Percentiles rank a stretch among this genome's conserved stretches.
Conservation (phyloP, 1,140 invertebrate genomes). For the Aradophagus sp. region DNA sequence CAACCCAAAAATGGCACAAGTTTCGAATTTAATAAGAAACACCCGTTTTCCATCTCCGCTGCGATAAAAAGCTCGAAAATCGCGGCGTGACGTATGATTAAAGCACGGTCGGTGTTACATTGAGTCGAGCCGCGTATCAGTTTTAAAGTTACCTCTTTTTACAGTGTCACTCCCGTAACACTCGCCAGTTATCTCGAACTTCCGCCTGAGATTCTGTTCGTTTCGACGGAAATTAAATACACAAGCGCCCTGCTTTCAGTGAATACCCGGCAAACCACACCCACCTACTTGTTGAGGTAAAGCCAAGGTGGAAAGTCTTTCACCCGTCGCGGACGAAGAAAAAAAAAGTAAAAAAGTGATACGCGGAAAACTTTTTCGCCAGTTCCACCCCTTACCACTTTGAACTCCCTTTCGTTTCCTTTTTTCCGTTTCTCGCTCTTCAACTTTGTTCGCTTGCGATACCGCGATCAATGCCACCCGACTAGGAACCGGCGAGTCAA, state of each 20-base stretch:
- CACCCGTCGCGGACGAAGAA: conserved; percentile 6
- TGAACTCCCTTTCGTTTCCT: no score
- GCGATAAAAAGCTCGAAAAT: conserved; percentile 2
- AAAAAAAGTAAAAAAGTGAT: no score
- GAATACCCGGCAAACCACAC: conserved; percentile 60
- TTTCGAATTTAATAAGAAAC: conserved; percentile 8
- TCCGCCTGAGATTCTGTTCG: conserved; percentile 62
- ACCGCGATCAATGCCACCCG: no score
- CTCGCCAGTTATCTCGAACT: conserved; percentile 42
- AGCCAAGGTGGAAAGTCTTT: conserved; percentile 60
- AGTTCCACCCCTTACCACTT: no score
- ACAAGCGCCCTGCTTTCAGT: conserved; percentile 48
- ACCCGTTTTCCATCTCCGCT: conserved; percentile 9
- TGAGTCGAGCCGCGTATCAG: conserved; percentile 20
- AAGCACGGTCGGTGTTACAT: conserved; percentile 11
- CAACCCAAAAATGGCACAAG: not conserved
- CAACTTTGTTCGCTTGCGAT: no score
- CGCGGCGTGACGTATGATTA: conserved; percentile 19
- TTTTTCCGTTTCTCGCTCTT: no score
- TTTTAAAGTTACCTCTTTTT: conserved; percentile 45
- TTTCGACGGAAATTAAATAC: conserved; percentile 72
- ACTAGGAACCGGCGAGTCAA: no score
- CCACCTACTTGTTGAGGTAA: conserved; percentile 67
- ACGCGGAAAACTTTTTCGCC: no score
- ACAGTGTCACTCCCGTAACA: conserved; percentile 13